Base-by-base conservation (phyloP, 2,888 invertebrate genomes). In the Terebella lapidaria region DNA sequence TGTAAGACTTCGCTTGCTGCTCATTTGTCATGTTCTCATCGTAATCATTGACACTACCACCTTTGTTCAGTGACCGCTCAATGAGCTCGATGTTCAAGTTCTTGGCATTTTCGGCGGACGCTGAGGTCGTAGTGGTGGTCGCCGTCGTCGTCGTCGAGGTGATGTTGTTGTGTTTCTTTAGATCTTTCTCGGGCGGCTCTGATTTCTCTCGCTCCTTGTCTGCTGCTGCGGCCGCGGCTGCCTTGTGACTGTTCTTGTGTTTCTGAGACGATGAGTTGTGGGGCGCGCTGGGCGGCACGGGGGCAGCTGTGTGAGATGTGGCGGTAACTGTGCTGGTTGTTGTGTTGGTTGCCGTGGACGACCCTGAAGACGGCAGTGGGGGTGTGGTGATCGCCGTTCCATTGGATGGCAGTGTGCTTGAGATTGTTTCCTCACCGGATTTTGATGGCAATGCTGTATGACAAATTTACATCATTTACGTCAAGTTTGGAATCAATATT, bases 401-500 rank as follows among this genome's bases (percentile, higher is more conserved):
- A 35, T n/a, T n/a, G n/a, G 58, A 26, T 58, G 18, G 27, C 53
- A 3, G 30, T 51, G 18, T 42, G 70, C 80, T 79, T 70, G 79
- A 76, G 74, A 78, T 76, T 74, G 75, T 72, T 69, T 80, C 80
- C 74, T 80, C 80, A 61, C 75, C 74, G 64, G 76, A 67, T 66
- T 77, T 77, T 63, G 74, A 71, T 56, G 76, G 72, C 71, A 78
- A 74, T 67, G 79, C 76, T 78, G 74, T 29, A 54, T n/a, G n/a
- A n/a, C n/a, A n/a, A n/a, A n/a, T n/a, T n/a, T n/a, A n/a, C n/a
- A n/a, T n/a, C n/a, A n/a, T n/a, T n/a, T n/a, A n/a, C n/a, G n/a
- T n/a, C n/a, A n/a, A n/a, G n/a, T n/a, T n/a, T n/a, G n/a, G n/a
- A n/a, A n/a, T n/a, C n/a, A n/a, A n/a, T n/a, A n/a, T n/a, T n/a